phyloP scores from a whole-genome alignment of 1,140 invertebrate species.

The Coenobita brevimanus region DNA sequence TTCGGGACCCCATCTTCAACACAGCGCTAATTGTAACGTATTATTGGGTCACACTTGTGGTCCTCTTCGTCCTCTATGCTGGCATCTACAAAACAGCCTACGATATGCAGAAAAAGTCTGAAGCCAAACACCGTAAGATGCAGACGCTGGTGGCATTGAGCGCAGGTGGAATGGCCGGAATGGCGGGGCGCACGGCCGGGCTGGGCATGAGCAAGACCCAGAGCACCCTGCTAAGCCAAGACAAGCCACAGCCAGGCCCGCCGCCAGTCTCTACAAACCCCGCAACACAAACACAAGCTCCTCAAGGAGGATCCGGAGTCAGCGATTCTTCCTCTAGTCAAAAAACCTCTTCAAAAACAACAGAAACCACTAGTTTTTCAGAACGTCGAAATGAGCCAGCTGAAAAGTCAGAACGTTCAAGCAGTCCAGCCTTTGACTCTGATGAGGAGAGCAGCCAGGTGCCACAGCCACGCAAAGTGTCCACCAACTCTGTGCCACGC shows the following conservation, averaged over 20 bases:
- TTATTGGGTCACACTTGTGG: conserved; percentile 96
- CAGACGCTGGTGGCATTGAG: conserved; percentile 94
- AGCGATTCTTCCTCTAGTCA: conserved; percentile 77
- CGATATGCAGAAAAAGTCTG: conserved; percentile 97
- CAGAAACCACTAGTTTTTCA: conserved; percentile 75
- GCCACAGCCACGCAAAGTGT: conserved; percentile 72
- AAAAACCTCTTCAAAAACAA: conserved; percentile 79
- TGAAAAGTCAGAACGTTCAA: conserved; percentile 86
- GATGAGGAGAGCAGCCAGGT: conserved; percentile 86
- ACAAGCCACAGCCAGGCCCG: conserved; percentile 56
- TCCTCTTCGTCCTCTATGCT: conserved; percentile 94
- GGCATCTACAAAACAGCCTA: conserved; percentile 99
- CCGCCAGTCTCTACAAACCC: conserved; percentile 42
- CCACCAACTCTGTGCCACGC: conserved; percentile 77
- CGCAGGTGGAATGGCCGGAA: conserved; percentile 85
- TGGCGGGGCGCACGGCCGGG: conserved; percentile 89
- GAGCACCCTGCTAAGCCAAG: conserved; percentile 51
- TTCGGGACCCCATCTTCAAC: conserved; percentile 98
- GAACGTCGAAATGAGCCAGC: conserved; percentile 49
- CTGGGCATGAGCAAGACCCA: conserved; percentile 86
- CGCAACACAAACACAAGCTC: conserved; percentile 46
- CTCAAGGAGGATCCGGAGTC: conserved; percentile 49
- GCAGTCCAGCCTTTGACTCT: conserved; percentile 95
- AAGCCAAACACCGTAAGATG: conserved; percentile 95
- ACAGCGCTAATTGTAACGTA: conserved; percentile 97